phyloP scores from a whole-genome alignment of 2,888 invertebrate species.

The Cynaeus angustus region DNA sequence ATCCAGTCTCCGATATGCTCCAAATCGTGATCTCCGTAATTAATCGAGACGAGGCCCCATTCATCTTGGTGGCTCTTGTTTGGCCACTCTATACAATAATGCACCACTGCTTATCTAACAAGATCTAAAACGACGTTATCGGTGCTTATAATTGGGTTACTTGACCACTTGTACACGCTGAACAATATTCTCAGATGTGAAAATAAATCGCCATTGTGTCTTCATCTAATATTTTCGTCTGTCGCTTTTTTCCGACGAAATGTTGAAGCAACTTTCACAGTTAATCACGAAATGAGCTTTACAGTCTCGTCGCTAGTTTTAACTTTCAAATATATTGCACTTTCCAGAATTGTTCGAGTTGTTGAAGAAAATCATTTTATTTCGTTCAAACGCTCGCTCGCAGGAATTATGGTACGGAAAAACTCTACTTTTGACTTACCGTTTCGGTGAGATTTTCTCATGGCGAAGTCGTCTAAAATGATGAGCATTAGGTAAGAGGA shows the following conservation, averaged over 20 bases:
- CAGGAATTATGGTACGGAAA: not conserved
- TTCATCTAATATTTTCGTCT: conserved; percentile 28
- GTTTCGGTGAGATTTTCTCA: too few species aligned
- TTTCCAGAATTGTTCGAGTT: conserved; percentile 36
- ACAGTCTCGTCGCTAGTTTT: conserved; percentile 42
- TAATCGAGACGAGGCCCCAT: conserved; percentile 53
- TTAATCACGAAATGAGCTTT: conserved; percentile 32
- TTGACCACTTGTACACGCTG: conserved; percentile 36
- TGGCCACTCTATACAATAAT: conserved; percentile 40
- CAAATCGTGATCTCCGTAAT: conserved; percentile 58
- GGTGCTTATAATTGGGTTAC: conserved; percentile 45
- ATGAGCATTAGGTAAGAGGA: conserved; percentile 12
- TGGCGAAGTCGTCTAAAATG: conserved; percentile 4
- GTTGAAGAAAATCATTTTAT: conserved; percentile 40
- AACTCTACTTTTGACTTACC: not conserved
- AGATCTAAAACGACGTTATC: conserved; percentile 39
- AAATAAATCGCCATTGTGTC: conserved; percentile 23
- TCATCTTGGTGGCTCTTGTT: conserved; percentile 53
- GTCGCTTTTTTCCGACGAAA: conserved; percentile 5
- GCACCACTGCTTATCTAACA: conserved; percentile 43
- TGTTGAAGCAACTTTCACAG: conserved; percentile 27
- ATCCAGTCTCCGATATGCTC: conserved; percentile 51
- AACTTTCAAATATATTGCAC: conserved; percentile 42
- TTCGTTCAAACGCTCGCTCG: conserved; percentile 18
- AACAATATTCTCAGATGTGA: conserved; percentile 9